These are phyloP conservation scores for Polypterus bichir DNA, from an alignment of 2,113 vertebrate genomes.

Conservation along the genomic window DNA sequence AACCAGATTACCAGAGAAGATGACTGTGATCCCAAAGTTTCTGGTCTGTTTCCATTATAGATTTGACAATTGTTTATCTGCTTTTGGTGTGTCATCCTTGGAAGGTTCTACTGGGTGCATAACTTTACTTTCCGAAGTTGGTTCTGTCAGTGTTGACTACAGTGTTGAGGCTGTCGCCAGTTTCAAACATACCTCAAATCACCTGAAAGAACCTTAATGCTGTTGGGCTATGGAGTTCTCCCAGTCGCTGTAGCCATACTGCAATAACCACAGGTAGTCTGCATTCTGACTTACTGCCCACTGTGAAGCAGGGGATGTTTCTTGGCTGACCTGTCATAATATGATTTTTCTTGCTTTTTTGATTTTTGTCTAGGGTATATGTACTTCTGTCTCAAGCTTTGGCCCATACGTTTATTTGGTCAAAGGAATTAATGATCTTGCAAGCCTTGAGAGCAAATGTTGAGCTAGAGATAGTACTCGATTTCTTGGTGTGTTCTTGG, in stretches of 20 bases:
- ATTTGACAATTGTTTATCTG: too few species aligned
- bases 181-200: too few species aligned
- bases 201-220: not conserved
- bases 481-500: slow-evolving; percentile 4
- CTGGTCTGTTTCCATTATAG: too few species aligned
- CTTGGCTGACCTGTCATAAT: not conserved
- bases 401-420: not conserved
- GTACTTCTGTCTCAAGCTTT: not conserved
- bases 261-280: slow-evolving; percentile 2
- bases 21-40: too few species aligned
- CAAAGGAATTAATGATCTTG: not conserved
- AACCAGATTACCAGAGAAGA: too few species aligned
- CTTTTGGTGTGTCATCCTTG: too few species aligned
- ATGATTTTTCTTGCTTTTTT: not conserved
- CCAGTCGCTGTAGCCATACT: not conserved
- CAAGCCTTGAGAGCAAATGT: slow-evolving; percentile 4
- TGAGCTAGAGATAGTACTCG: slow-evolving; percentile 4
- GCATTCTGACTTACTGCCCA: slow-evolving; percentile 3
- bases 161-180: too few species aligned
- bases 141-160: too few species aligned
- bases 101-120: too few species aligned
- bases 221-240: not conserved
- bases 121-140: too few species aligned
- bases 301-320: not conserved
- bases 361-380: not conserved